Percentiles rank a stretch among this genome's conserved stretches.
phyloP scores from a whole-genome alignment of 1,140 invertebrate species.

The Anoplophora glabripennis region DNA sequence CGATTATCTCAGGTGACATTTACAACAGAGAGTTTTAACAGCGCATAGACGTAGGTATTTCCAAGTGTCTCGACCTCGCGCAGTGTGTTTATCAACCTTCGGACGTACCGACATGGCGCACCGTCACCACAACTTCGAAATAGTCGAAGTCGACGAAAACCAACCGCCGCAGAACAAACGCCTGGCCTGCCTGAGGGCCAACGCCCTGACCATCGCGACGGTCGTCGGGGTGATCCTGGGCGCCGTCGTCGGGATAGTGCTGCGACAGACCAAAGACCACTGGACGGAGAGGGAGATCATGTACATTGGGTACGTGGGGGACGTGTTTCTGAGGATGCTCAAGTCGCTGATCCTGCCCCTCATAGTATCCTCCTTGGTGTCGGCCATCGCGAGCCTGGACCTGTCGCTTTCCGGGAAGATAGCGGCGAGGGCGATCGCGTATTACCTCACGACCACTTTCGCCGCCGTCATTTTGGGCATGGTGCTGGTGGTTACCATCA shows the following conservation, averaged over 20 bases:
- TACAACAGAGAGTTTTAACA: too few species aligned
- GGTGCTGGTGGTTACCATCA: constrained; percentile 66
- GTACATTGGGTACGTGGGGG: constrained; percentile 67
- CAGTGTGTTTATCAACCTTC: not conserved
- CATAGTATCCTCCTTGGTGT: constrained; percentile 70
- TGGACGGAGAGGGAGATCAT: constrained; percentile 60
- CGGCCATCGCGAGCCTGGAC: constrained; percentile 69
- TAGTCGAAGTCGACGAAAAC: constrained; percentile 13
- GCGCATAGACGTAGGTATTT: too few species aligned
- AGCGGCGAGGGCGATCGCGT: constrained; percentile 64
- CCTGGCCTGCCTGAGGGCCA: constrained; percentile 40
- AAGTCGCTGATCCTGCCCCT: constrained; percentile 74
- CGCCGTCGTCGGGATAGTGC: constrained; percentile 60
- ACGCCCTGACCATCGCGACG: constrained; percentile 67
- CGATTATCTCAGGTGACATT: too few species aligned
- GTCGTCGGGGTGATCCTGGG: constrained; percentile 64
- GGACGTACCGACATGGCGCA: constrained; percentile 10
- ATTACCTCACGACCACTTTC: constrained; percentile 76
- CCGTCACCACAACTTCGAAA: constrained; percentile 31
- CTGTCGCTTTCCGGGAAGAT: constrained; percentile 64
- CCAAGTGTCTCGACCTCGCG: too few species aligned
- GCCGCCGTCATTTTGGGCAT: constrained; percentile 73
- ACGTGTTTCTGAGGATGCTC: constrained; percentile 71
- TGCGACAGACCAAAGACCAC: constrained; percentile 49
- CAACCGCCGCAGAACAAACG: constrained; percentile 28